Percentiles rank a stretch among this genome's conserved stretches.
Evolutionary conservation across 2,797 vertebrate genomes (phyloP).

Genomic region (Xenentodon cancila): DNA sequence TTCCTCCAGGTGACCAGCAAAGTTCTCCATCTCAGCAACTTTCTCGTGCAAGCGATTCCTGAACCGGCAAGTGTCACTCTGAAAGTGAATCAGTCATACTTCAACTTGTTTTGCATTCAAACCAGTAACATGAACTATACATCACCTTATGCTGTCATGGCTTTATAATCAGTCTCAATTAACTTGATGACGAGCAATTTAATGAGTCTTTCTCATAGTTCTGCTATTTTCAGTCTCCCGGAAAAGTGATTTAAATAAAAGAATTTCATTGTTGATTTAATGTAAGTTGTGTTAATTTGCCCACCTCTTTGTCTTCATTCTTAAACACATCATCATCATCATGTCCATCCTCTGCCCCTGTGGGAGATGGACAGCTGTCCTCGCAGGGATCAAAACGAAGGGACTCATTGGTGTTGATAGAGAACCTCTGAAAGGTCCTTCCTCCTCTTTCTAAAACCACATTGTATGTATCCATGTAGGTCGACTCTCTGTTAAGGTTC

Average conservation of each 20-base stretch:
- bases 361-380: constrained; percentile 54
- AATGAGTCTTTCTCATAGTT: too few species aligned
- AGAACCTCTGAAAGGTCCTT: constrained; percentile 68
- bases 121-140: neutral
- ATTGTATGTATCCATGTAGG: constrained; percentile 45
- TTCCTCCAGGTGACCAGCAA: constrained; percentile 94
- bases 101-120: constrained; percentile 3
- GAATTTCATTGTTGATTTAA: too few species aligned
- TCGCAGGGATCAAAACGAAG: constrained; percentile 70
- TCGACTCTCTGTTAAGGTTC: constrained; percentile 42
- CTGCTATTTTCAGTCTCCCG: too few species aligned
- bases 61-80: constrained; percentile 84
- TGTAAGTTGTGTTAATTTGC: neutral
- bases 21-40: constrained; percentile 92
- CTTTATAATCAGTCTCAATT: neutral
- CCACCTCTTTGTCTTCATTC: constrained; percentile 53
- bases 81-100: constrained; percentile 19
- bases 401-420: constrained; percentile 71
- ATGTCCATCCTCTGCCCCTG: constrained; percentile 48
- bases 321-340: constrained; percentile 65
- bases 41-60: constrained; percentile 87
- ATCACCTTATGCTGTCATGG: neutral
- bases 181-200: too few species aligned
- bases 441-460: constrained; percentile 34
- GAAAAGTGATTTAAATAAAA: too few species aligned